Evolutionary conservation across 2,113 vertebrate genomes (phyloP), one percentile per base, ranked within the genome.

Genomic region (Leptodactylus fuscus): DNA sequence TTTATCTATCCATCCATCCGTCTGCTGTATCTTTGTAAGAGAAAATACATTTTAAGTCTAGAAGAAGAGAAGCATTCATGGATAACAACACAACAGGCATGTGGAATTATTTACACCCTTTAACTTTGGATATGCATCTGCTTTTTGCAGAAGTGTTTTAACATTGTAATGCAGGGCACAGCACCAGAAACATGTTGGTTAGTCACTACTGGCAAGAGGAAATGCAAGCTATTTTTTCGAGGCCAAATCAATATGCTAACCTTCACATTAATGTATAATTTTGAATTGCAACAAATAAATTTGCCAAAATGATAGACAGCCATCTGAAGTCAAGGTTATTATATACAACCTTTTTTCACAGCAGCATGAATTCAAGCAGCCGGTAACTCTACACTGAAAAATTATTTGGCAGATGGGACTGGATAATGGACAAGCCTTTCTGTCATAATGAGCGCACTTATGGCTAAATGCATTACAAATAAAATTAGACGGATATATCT

Each of bases 341-440:
- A 75, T 75, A 65, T 76, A 76, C 71, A 84, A 84, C 82, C 51
- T 76, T 62, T 55, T 84, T 84, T 76, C 71, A 76, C 82, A 84
- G 55, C 16, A 48, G 70, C 53, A 75, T 65, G 36, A 76, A 60
- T 62, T 84, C 82, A 58, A 73, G 60, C 70, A 84, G 82, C 81
- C 49, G 81, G 81, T 83, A 75, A 83, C 70, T 65, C 38, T 75
- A 82, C 81, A 82, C 67, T 84, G 82, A 84, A 76, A 84, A 81
- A 84, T 76, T 76, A 84, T 84, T 84, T 84, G 82, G 82, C 82
- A 84, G 82, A 84, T 84, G 82, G 82, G 55, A 48, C 36, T 76
- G 82, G 53, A 84, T 76, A 84, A 84, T 84, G 82, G 82, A 84
- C 71, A 75, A 62, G n/a, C 51, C 53, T 76, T 84, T 82, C 48